Evolutionary conservation across 1,140 invertebrate genomes (phyloP).

Genomic region (Melipona quadrifasciata): DNA sequence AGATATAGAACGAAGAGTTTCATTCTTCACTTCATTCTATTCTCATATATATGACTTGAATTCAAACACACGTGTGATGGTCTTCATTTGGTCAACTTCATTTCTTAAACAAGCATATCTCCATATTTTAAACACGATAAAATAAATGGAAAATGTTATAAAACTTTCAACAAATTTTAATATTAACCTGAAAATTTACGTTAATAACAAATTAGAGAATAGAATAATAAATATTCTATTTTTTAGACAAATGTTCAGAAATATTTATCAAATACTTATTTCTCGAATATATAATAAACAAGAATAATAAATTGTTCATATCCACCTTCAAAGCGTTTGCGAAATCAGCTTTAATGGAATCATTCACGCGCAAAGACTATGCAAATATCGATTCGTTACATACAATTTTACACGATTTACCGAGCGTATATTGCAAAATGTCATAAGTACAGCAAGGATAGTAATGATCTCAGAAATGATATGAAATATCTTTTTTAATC

Average conservation of each 20-base stretch:
- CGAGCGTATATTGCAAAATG: background rate
- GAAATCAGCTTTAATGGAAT: background rate
- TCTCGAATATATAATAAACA: background rate
- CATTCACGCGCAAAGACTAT: background rate
- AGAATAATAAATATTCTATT: background rate
- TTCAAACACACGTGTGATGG: background rate
- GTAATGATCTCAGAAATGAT: slow-evolving; percentile 29
- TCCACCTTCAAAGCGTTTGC: background rate
- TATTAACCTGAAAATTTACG: background rate
- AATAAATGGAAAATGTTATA: background rate
- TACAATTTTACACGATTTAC: background rate
- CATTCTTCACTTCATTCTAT: background rate
- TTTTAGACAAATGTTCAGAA: too few relatives aligned
- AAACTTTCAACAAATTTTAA: background rate
- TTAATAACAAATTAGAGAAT: too few relatives aligned
- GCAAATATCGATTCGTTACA: slow-evolving; percentile 1
- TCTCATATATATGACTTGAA: background rate
- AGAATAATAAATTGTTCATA: background rate
- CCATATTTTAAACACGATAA: background rate
- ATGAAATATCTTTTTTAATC: background rate
- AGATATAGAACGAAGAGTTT: background rate
- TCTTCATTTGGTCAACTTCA: background rate
- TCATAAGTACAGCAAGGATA: background rate
- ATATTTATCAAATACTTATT: background rate
- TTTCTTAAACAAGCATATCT: background rate